Base-by-base conservation (phyloP, 2,113 vertebrate genomes). In the Albula goreensis region DNA sequence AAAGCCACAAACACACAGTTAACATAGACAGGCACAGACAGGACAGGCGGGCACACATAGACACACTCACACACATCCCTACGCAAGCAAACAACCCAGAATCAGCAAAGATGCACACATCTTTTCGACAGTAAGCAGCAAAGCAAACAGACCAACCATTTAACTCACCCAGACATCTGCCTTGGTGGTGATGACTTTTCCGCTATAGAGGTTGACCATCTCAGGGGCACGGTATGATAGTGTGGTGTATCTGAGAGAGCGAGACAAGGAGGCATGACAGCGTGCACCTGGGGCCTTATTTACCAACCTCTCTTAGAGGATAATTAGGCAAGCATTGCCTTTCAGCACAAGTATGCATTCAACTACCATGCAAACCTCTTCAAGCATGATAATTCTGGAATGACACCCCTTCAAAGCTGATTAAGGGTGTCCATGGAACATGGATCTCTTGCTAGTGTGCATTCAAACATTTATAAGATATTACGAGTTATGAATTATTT, bases 171-270 rank as follows among this genome's bases (percentile, higher is more conserved):
- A 99, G 81, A 99, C 94, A 89, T 99, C 98, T 63, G 98, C 98
- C 94, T 98, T 99, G 5, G 98, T 98, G 56, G 97, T 99, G 91
- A 99, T 99, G 82, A 98, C 94, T 92, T 99, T 98, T 91, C 98
- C 97, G 63, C 98, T 98, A 89, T 99, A 99, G 6, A 99, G 95
- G 93, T 99, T 99, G 89, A 99, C 98, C 98, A 99, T 99, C 93
- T 99, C 98, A 83, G 98, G 98, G 56, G 98, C 97, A 81, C 98
- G 97, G 89, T 99, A 99, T 88, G 98, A 99, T 10, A 99, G 91
- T 0, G 98, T 99, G 0, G 98, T 99, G 88, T 99, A 99, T 93
- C 98, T 99, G 88, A 53, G 82, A 89, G 31, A 13, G 83, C 78
- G 11, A 92, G 0, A 93, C 85, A 22, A 85, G 86, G 89, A 85